Evolutionary conservation across 2,888 invertebrate genomes (phyloP), one percentile per base, ranked within the genome.

Genomic region (Polietes domitor): DNA sequence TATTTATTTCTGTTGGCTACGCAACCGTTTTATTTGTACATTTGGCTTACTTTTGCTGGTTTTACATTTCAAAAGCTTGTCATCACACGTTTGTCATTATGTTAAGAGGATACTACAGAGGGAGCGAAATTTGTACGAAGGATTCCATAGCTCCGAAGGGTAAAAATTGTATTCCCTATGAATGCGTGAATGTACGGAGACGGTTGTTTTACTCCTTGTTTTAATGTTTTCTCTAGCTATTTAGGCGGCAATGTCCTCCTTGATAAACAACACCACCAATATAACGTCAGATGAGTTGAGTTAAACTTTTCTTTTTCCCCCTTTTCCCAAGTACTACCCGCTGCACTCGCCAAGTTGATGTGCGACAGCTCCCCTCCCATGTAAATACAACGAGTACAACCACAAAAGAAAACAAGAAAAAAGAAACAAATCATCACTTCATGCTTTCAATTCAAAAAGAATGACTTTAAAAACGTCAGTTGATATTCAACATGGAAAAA

Each of bases 271-370:
- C 15, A 15, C 47, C 47, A n/a, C 47, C 47, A n/a, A 32, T 9
- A 58, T 43, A 26, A 28, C 47, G 61, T 37, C 6, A 37, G 37
- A n/a, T n/a, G n/a, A n/a, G n/a, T n/a, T n/a, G n/a, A n/a, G n/a
- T 77, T 83, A 81, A 83, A 83, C 83, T 83, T 83, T 83, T 83
- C 83, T 83, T 83, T 83, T 77, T 75, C n/a, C n/a, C n/a, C n/a
- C 43, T 68, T 43, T 12, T 24, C 41, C 68, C 43, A 43, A 43
- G 63, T 75, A 58, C 21, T 71, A 17, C n/a, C n/a, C n/a, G n/a
- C 50, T 37, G 10, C 43, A 24, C 24, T 10, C 41, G 28, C 73
- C 70, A 83, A 43, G 28, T 43, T 24, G 43, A 77, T 80, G 58
- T 72, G 58, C 83, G 77, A 74, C 77, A 71, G 80, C 74, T 83